Base-by-base conservation (phyloP, 2,888 invertebrate species). In the Empis stercorea region DNA sequence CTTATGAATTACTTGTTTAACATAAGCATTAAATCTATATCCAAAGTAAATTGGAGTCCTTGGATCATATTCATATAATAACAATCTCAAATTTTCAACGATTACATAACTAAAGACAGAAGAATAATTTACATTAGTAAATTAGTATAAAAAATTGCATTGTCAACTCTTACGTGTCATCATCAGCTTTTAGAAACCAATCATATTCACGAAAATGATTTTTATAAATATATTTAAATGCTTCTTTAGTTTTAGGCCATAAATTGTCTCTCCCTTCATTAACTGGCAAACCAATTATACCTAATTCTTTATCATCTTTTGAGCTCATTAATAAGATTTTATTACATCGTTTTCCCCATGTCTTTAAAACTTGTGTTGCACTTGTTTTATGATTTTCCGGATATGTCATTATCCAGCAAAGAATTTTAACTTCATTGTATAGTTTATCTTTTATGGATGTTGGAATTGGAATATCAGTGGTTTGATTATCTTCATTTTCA, bases 101-200 rank as follows among this genome's bases (percentile, higher is more conserved):
- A 97, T 76, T 11, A 94, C 87, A 66, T 89, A 94, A 40, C 85
- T 85, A 1, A 59, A 59, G n/a, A 6, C 20, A 32, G 20, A 44
- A 2, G 4, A 43, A 30, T 16, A 15, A 43, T 9, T 27, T 32
- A 38, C 13, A 30, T 43, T n/a, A n/a, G n/a, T n/a, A n/a, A 23
- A 23, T n/a, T 17, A 13, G 43, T 48, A 38, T 47, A 51, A 27
- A 43, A n/a, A n/a, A n/a, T n/a, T 13, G 2, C 3, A 15, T 15
- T 36, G 10, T 4, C 15, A 36, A 16, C 91, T 56, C 92, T 91
- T 64, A 96, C 94, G 96, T 95, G 63, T 96, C 96, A 69, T 96
- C 96, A 61, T 97, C 96, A n/a, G 96, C 95, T 68, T 97, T 97
- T 59, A 97, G 72, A 67, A 97, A 96, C 94, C 94, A 96, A 68